Evolutionary conservation across 2,797 vertebrate genomes (phyloP).

Genomic region (Glossophaga mutica): DNA sequence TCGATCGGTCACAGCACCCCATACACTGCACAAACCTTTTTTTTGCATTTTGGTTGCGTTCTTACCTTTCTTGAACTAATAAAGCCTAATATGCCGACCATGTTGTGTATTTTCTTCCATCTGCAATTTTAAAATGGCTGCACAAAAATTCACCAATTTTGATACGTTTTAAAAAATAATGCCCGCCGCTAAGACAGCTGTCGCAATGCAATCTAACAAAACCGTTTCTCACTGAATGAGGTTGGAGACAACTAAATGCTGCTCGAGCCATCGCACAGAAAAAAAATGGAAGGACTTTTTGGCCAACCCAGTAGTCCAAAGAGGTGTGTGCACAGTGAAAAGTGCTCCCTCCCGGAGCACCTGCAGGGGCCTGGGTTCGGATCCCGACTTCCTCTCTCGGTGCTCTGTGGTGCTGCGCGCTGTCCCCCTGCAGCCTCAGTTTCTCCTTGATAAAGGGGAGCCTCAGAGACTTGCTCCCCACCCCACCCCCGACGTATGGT

Average conservation of each 20-base stretch:
- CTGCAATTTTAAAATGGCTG: neutral
- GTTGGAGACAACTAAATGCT: neutral
- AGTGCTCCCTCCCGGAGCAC: neutral
- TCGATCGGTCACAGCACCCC: too few relatives aligned
- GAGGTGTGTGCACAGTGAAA: neutral
- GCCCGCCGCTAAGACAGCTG: neutral
- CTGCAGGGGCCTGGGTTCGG: neutral
- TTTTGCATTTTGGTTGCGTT: neutral
- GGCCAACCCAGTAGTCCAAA: neutral
- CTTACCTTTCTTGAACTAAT: neutral
- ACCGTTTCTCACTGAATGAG: neutral
- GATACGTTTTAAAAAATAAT: neutral
- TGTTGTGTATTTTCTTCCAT: neutral
- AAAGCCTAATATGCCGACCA: neutral
- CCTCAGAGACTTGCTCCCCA: neutral
- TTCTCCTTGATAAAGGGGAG: neutral
- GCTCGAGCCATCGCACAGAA: too few relatives aligned
- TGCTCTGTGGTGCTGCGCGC: neutral
- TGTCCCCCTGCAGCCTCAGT: neutral
- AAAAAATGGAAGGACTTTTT: neutral
- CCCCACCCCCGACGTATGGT: too few relatives aligned
- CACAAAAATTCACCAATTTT: neutral
- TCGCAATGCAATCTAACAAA: neutral
- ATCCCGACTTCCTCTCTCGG: neutral
- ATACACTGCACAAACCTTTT: too few relatives aligned